Base-by-base conservation (phyloP, 2,113 vertebrate genomes). In the Nannobrachium achirus region DNA sequence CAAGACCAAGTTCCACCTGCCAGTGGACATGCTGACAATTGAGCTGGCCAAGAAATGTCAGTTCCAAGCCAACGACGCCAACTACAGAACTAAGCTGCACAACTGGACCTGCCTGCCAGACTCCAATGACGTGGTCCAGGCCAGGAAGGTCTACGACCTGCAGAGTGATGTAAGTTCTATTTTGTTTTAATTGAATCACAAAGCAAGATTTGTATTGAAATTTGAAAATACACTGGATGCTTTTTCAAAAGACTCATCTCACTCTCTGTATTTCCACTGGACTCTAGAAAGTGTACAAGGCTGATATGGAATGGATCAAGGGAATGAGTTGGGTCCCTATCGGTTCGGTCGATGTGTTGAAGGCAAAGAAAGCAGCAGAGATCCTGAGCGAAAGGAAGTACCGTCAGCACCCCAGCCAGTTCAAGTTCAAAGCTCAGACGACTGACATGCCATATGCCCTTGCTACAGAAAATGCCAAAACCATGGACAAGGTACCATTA, bases 291-390 rank as follows among this genome's bases (percentile, higher is more conserved):
- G 82, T 98, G 38, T 99, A 99, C 72, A 98, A 88, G 78, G 81
- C 96, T 61, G 97, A 98, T 77, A 42, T 99, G 14, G 97, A 98
- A 71, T 99, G 98, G 98, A 84, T 99, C 19, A 95, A 90, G 72
- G 98, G 98, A 53, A 95, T 95, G 62, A 97, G 97, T 70, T 99
- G 98, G 98, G 69, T 97, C 55, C 94, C 96, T 2, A 91, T 93
- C 0, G 98, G 93, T 0, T 98, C 93, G 49, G 85, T 96, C 0
- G 94, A 94, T 7, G 79, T 97, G 0, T 1, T 95, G 81, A 98
- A 95, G 85, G 96, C 89, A 57, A 96, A 92, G 83, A 78, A 93
- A 1, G 97, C 95, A 56, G 96, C 98, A 81, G 80, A 90, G 0
- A 90, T 98, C 18, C 19, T 98, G 51, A 98, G 95, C 58, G 98